Base-by-base conservation (phyloP, 2,113 vertebrate species). In the Periophthalmus modestus region DNA sequence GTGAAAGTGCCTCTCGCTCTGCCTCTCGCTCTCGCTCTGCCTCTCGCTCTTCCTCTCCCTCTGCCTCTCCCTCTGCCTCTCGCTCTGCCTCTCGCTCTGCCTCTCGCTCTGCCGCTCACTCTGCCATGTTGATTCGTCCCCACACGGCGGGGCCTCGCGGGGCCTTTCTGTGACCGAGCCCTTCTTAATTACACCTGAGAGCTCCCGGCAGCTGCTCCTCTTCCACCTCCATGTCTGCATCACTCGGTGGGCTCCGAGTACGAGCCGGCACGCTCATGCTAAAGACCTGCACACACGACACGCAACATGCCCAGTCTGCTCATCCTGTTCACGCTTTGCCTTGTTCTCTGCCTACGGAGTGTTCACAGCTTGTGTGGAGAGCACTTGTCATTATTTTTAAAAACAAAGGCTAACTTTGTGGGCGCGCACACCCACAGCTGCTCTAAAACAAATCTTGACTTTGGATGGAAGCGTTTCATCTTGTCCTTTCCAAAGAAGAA, bases 121-220 rank as follows among this genome's bases (percentile, higher is more conserved):
- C 80, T 83, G 69, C 80, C 66, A 47, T 74, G 58, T 63, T 78
- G 76, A 72, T 74, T 79, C 74, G 65, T 77, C 36, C 3, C 50
- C 23, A 46, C 71, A 74, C 59, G 2, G 47, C 63, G 12, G 21
- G 74, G 71, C 79, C 77, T 79, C 82, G 52, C 3, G n/a, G 78
- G 84, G 69, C 73, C 50, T 68, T 61, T 86, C 73, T 81, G 69
- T 84, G 86, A 81, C 83, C 71, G 62, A 82, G 85, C 71, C 72
- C 62, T 79, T 85, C 73, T 78, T 87, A 88, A 90, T 89, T 84
- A 86, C 86, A 85, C 86, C 79, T 82, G 84, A 85, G 82, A 88
- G 72, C 73, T 28, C 24, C 0, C 39, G 84, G 73, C 85, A 89
- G 85, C 83, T 89, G 90, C 74, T 86, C 66, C 62, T 68, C 83